Evolutionary conservation across 2,797 vertebrate genomes (phyloP).

Genomic region (Cynopterus sphinx): DNA sequence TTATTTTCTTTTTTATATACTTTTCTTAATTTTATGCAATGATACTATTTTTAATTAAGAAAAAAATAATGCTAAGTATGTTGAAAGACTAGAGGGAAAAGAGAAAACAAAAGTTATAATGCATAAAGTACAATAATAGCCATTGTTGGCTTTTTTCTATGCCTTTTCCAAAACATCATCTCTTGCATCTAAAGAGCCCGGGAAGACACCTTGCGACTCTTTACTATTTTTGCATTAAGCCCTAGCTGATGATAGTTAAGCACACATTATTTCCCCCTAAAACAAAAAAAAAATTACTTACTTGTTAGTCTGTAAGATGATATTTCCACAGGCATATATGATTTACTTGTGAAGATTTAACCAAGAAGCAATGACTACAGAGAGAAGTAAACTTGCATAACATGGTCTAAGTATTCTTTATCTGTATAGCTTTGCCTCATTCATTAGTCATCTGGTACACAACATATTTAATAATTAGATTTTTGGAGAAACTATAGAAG

Average conservation of each 20-base stretch:
- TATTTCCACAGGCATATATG: neutral
- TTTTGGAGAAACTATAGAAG: neutral
- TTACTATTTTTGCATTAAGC: too few relatives aligned
- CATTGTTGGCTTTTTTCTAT: too few relatives aligned
- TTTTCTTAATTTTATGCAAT: too few relatives aligned
- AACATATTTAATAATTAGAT: constrained; percentile 3
- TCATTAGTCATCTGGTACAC: neutral
- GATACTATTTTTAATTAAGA: too few relatives aligned
- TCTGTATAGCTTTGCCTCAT: neutral
- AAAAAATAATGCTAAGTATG: too few relatives aligned
- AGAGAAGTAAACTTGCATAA: neutral
- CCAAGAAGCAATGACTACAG: neutral
- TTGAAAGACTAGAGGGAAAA: too few relatives aligned
- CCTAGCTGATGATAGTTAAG: neutral
- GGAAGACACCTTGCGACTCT: too few relatives aligned
- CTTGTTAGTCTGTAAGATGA: neutral
- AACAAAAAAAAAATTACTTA: neutral
- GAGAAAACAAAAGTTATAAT: too few relatives aligned
- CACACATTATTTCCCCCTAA: neutral
- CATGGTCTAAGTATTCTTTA: neutral
- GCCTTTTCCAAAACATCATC: too few relatives aligned
- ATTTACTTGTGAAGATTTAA: neutral
- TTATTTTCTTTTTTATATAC: too few relatives aligned
- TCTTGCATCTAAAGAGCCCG: too few relatives aligned
- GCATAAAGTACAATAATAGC: too few relatives aligned